These are phyloP conservation scores for Tethea ocularis DNA, from an alignment of 2,888 invertebrate genomes.

Conservation along the genomic window DNA sequence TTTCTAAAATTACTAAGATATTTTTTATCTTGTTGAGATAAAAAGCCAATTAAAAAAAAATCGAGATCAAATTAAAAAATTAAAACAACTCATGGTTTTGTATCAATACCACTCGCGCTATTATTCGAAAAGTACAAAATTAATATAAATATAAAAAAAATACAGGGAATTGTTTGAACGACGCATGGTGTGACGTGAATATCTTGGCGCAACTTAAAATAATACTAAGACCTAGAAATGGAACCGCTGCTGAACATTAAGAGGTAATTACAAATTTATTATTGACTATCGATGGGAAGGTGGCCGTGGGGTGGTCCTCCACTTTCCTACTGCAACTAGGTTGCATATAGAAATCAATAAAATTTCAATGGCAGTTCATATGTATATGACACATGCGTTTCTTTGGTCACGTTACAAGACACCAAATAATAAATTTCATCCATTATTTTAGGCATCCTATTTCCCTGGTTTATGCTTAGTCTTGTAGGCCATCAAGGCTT, in stretches of 20 bases:
- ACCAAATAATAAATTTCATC: too few relatives aligned
- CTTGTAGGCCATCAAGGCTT: too few relatives aligned
- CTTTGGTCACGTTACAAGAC: neutral
- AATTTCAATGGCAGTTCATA: neutral
- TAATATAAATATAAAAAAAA: neutral
- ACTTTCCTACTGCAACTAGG: neutral
- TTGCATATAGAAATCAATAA: neutral
- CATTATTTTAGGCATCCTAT: too few relatives aligned
- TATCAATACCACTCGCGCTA: neutral
- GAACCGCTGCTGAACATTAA: neutral
- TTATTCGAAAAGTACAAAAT: neutral
- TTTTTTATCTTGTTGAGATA: too few relatives aligned
- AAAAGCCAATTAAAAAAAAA: too few relatives aligned
- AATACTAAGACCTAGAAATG: neutral
- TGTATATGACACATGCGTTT: neutral
- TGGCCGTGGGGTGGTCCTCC: neutral
- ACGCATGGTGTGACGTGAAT: neutral
- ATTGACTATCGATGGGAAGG: neutral
- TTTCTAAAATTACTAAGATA: too few relatives aligned
- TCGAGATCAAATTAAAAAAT: neutral
- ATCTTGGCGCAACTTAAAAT: neutral
- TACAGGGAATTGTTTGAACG: neutral
- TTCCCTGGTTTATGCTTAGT: too few relatives aligned
- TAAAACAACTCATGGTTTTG: too few relatives aligned
- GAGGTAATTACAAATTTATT: neutral